phyloP scores from a whole-genome alignment of 2,888 invertebrate genomes.

The Oxycera nigricornis region DNA sequence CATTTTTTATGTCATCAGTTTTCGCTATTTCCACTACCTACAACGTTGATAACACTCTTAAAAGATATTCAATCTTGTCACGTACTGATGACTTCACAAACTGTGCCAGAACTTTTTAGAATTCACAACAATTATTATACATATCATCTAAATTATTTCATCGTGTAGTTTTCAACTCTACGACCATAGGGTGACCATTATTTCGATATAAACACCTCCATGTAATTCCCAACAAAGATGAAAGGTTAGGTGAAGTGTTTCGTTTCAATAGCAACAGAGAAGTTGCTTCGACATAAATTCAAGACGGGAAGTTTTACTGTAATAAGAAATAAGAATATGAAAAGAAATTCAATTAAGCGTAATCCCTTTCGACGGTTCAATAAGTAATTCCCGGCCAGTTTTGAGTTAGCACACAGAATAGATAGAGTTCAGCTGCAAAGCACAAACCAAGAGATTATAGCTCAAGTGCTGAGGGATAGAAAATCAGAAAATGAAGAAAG shows the following conservation, averaged over 20 bases:
- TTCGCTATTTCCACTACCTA: background rate
- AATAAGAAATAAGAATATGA: background rate
- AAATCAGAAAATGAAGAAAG: conserved; percentile 7
- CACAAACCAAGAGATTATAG: background rate
- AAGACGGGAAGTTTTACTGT: too few species aligned
- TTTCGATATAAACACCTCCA: too few species aligned
- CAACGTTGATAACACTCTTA: background rate
- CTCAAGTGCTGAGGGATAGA: background rate
- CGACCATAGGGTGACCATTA: too few species aligned
- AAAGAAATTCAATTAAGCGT: conserved; percentile 17
- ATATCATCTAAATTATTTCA: too few species aligned
- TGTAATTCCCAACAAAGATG: too few species aligned
- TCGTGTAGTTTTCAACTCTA: too few species aligned
- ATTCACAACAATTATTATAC: too few species aligned
- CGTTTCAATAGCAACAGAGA: too few species aligned
- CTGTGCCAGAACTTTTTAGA: too few species aligned
- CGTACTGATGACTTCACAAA: background rate
- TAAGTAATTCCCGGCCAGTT: conserved; percentile 1
- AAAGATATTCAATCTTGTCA: background rate
- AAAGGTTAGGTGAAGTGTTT: too few species aligned
- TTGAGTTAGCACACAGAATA: background rate
- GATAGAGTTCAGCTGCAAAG: background rate
- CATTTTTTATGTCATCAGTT: background rate
- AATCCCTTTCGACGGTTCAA: conserved; percentile 21
- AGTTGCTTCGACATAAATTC: too few species aligned